A percentile compares a stretch with the other conserved stretches of the same genome.
Conservation (phyloP, 23 tunicate genomes). For the Styela plicata region DNA sequence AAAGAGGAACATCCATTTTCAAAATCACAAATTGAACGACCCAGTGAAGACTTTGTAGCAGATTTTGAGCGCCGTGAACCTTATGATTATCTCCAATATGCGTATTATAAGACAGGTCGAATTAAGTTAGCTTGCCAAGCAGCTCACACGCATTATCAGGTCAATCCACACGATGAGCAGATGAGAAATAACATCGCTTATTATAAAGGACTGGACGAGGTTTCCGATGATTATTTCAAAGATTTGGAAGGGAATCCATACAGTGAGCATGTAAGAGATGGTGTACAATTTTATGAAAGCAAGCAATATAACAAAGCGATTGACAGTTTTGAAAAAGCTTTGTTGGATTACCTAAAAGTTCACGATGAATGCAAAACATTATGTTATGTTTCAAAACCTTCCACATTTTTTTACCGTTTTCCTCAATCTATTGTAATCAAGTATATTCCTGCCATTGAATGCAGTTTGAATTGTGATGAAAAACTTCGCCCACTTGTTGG, state of each 20-base stretch:
- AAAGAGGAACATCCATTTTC: conserved; percentile 81
- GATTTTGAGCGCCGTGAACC: conserved; percentile 53
- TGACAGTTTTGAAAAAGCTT: conserved; percentile 38
- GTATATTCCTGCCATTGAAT: conserved; percentile 29
- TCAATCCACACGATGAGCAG: conserved; percentile 44
- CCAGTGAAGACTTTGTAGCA: conserved; percentile 29
- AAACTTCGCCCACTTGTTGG: conserved; percentile 47
- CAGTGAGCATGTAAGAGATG: conserved; percentile 34
- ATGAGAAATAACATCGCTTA: conserved; percentile 45
- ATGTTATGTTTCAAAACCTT: conserved; percentile 31
- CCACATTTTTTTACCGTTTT: conserved; percentile 36
- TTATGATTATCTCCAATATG: conserved; percentile 67
- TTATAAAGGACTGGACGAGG: conserved; percentile 29
- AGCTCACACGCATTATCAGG: conserved; percentile 55
- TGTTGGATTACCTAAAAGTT: conserved; percentile 27
- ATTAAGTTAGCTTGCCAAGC: conserved; percentile 63
- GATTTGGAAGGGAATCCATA: conserved; percentile 59
- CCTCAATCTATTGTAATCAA: conserved; percentile 21
- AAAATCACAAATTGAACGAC: conserved; percentile 7
- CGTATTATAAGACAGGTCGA: conserved; percentile 47
- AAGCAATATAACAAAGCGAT: conserved; percentile 46
- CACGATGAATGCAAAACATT: conserved; percentile 48
- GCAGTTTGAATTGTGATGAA: conserved; percentile 36
- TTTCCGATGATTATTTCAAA: conserved; percentile 22
- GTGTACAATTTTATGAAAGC: conserved; percentile 36